Percentiles rank a stretch among this genome's conserved stretches.
These are phyloP conservation scores for Gadopsis bispinosus DNA, from an alignment of 2,797 vertebrate species.

Conservation along the genomic window DNA sequence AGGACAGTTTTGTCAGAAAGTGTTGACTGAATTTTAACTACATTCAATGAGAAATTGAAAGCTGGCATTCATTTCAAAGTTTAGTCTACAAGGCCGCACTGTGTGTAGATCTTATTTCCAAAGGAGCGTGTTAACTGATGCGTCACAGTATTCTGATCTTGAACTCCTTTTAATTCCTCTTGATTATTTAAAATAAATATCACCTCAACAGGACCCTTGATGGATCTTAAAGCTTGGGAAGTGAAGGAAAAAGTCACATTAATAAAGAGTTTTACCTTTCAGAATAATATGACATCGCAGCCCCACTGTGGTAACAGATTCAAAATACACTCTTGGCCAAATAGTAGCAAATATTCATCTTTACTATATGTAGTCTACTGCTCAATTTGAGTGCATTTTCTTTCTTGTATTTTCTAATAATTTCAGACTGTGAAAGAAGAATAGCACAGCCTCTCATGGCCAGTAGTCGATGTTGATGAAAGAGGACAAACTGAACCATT, in stretches of 20 bases:
- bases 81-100: not conserved
- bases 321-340: not conserved
- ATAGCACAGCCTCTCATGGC: not conserved
- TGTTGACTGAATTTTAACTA: not conserved
- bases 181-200: slow-evolving; percentile 31
- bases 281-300: slow-evolving; percentile 11
- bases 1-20: not conserved
- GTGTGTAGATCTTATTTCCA: slow-evolving; percentile 3
- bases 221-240: not conserved
- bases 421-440: not conserved
- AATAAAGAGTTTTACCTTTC: slow-evolving; percentile 18
- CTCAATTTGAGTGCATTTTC: not conserved
- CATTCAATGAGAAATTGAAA: not conserved
- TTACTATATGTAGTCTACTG: not conserved
- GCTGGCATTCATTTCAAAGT: slow-evolving; percentile 17
- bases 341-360: slow-evolving; percentile 1
- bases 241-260: not conserved
- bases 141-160: slow-evolving; percentile 15
- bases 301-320: not conserved
- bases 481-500: not conserved
- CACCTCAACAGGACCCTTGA: not conserved
- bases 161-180: slow-evolving; percentile 24
- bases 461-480: not conserved
- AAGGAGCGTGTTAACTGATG: slow-evolving; percentile 11
- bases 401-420: slow-evolving; percentile 4